phyloP scores from a whole-genome alignment of 2,888 invertebrate species.

The Corythucha ciliata region DNA sequence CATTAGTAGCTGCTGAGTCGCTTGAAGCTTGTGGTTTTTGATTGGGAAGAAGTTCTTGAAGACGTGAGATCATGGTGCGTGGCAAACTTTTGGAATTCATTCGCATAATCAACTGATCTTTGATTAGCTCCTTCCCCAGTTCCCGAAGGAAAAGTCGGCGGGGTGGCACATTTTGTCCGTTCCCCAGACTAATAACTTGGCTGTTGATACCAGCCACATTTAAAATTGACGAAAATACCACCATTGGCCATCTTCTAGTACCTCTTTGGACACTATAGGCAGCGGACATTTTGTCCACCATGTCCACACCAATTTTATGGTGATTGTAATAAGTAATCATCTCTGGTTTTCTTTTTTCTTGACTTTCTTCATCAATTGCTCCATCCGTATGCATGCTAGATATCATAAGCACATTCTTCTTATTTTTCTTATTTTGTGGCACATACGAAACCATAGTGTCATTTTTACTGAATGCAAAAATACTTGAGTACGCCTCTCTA shows the following conservation, averaged over 20 bases:
- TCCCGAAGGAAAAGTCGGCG: conserved; percentile 24
- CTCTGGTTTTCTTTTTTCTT: too few relatives aligned
- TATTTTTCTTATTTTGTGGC: too few relatives aligned
- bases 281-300: conserved; percentile 22
- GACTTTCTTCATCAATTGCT: too few relatives aligned
- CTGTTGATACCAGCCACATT: conserved; percentile 30
- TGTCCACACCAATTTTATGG: too few relatives aligned
- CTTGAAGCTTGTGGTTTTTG: conserved; percentile 17
- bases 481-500: conserved; percentile 13
- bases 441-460: conserved; percentile 23
- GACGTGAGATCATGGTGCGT: conserved; percentile 16
- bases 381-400: too few relatives aligned
- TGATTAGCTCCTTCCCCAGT: conserved; percentile 23
- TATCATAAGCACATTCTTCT: too few relatives aligned
- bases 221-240: conserved; percentile 27
- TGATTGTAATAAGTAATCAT: too few relatives aligned
- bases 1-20: conserved; percentile 12
- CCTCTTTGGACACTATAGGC: conserved; percentile 24
- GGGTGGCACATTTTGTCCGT: conserved; percentile 20
- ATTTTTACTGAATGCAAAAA: conserved; percentile 19
- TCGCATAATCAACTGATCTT: conserved; percentile 22
- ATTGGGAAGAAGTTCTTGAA: conserved; percentile 22
- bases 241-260: conserved; percentile 31
- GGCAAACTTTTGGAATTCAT: conserved; percentile 18
- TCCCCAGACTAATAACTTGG: conserved; percentile 23